phyloP scores from a whole-genome alignment of 2,113 vertebrate genomes.

The Anhinga anhinga region DNA sequence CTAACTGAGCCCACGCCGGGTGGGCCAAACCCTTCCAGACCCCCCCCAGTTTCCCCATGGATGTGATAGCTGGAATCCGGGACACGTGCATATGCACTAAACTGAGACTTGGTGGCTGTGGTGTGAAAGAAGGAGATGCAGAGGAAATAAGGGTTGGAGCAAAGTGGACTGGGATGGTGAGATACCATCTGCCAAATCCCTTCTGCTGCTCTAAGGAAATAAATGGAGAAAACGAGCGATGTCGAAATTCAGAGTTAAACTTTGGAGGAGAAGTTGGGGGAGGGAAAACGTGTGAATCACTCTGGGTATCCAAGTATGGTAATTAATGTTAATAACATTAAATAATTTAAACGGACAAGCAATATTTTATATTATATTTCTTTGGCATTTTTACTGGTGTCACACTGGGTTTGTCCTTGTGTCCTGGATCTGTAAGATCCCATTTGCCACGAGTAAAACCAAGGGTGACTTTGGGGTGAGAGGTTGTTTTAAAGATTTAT shows the following conservation, averaged over 20 bases:
- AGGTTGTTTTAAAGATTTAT: neutral
- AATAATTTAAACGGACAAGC: constrained; percentile 57
- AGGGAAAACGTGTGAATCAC: neutral
- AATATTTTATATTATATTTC: constrained; percentile 32
- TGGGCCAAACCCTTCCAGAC: neutral
- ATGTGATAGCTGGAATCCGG: neutral
- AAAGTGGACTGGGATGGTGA: neutral
- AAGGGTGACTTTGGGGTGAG: neutral
- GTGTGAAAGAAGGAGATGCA: neutral
- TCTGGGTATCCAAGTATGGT: neutral
- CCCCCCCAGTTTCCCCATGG: accelerated
- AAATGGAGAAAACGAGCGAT: neutral
- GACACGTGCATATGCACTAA: neutral
- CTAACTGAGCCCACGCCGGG: neutral
- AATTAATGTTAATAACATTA: constrained; percentile 42
- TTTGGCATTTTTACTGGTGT: constrained; percentile 47
- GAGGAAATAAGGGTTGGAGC: neutral
- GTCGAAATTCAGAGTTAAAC: neutral
- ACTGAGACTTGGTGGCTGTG: neutral
- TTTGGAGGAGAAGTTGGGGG: neutral
- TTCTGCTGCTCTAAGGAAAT: neutral
- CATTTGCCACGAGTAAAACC: neutral
- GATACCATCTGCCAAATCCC: neutral
- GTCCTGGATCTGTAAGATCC: neutral
- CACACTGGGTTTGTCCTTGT: constrained; percentile 40